Percentiles rank a stretch among this genome's conserved stretches.
Conservation (phyloP, 2,113 vertebrate species). For the Nematolebias whitei region DNA sequence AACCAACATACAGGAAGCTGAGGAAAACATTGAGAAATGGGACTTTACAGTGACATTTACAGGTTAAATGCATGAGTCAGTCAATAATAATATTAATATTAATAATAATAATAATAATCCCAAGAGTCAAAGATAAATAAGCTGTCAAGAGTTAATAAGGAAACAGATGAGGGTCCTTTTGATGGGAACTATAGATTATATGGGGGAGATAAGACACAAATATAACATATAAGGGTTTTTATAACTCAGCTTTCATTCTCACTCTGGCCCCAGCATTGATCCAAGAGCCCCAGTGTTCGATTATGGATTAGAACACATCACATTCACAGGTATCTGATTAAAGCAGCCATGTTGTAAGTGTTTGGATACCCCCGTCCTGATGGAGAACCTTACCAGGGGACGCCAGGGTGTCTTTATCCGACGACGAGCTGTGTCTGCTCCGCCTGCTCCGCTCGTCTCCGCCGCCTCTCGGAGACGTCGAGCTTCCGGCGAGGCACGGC, state of each 20-base stretch:
- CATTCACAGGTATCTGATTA: slow-evolving; percentile 1
- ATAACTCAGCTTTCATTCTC: not conserved
- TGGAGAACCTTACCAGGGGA: slow-evolving; percentile 74
- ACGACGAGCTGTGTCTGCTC: slow-evolving; percentile 76
- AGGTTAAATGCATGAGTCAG: not conserved
- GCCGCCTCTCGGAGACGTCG: slow-evolving; percentile 55
- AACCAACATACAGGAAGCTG: not conserved
- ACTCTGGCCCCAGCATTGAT: not conserved
- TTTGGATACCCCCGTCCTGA: too few relatives aligned
- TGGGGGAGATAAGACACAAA: too few relatives aligned
- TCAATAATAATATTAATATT: too few relatives aligned
- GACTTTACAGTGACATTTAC: not conserved
- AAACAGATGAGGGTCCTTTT: too few relatives aligned
- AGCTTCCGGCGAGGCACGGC: slow-evolving; percentile 67
- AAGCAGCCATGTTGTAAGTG: too few relatives aligned
- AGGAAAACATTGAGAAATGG: not conserved
- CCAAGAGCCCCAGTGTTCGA: not conserved
- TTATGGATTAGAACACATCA: slow-evolving; percentile 13
- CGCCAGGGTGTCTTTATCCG: slow-evolving; percentile 76
- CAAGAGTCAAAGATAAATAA: not conserved
- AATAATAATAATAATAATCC: too few relatives aligned
- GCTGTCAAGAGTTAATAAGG: not conserved
- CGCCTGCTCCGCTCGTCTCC: slow-evolving; percentile 69
- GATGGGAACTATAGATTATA: too few relatives aligned
- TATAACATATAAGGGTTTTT: not conserved